Evolutionary conservation across 2,797 vertebrate genomes (phyloP).

Genomic region (Manis crassicaudata): DNA sequence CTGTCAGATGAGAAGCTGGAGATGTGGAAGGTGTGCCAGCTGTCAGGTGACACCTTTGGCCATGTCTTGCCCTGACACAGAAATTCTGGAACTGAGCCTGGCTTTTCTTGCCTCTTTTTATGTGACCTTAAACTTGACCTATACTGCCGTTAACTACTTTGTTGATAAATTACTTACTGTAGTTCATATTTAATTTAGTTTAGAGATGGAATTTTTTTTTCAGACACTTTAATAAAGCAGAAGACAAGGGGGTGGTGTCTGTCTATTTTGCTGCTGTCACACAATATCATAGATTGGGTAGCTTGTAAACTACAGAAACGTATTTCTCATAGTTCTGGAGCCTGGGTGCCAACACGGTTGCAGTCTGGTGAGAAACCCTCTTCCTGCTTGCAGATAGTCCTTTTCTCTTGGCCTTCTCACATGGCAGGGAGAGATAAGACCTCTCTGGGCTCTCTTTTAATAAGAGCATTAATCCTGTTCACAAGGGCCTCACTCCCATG

Average conservation of each 20-base stretch:
- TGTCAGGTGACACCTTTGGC: not conserved
- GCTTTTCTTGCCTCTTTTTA: not conserved
- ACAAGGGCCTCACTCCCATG: not conserved
- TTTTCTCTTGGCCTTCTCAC: not conserved
- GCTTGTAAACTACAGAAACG: not conserved
- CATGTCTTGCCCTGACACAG: not conserved
- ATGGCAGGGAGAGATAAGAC: not conserved
- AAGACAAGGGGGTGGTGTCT: not conserved
- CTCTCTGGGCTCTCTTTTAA: not conserved
- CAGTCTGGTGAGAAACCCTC: not conserved
- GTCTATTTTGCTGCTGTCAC: not conserved
- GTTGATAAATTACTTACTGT: not conserved
- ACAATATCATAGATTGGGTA: not conserved
- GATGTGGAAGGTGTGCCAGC: accelerated
- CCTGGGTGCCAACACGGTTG: not conserved
- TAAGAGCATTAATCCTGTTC: not conserved
- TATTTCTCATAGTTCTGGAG: not conserved
- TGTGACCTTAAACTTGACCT: not conserved
- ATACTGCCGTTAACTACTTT: not conserved
- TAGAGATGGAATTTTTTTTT: not conserved
- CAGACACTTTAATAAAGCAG: not conserved
- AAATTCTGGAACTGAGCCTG: not conserved
- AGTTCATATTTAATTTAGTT: not conserved
- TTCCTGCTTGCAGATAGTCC: not conserved
- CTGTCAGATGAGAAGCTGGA: not conserved